A percentile compares a stretch with the other conserved stretches of the same genome.
Evolutionary conservation across 2,113 vertebrate species (phyloP).

Genomic region (Spea multiplicata): DNA sequence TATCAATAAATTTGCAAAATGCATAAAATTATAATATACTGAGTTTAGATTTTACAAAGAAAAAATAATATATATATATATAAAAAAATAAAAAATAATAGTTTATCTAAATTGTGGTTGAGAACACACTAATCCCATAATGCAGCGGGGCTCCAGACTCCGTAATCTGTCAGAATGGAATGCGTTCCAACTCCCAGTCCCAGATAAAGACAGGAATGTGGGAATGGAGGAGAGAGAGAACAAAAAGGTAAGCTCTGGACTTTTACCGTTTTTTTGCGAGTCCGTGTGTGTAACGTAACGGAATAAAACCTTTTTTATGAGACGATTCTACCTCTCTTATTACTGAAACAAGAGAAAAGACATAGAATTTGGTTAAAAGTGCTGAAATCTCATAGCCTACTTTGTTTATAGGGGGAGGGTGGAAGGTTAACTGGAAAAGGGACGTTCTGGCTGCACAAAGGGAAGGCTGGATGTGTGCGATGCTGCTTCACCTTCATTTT

Average conservation of each 20-base stretch:
- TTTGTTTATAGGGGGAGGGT: not conserved
- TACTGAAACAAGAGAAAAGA: no score
- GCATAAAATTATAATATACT: no score
- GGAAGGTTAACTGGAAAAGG: not conserved
- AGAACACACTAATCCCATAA: conserved; percentile 22
- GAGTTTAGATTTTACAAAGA: no score
- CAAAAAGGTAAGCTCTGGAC: conserved; percentile 26
- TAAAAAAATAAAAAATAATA: not conserved
- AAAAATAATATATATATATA: no score
- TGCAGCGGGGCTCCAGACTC: conserved; percentile 22
- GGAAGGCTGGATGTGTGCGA: no score
- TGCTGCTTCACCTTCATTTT: not conserved
- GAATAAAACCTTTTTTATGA: not conserved
- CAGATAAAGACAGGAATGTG: conserved; percentile 42
- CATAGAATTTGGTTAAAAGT: not conserved
- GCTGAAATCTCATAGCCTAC: not conserved
- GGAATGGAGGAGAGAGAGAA: conserved; percentile 32
- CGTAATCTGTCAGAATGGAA: conserved; percentile 43
- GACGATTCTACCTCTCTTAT: no score
- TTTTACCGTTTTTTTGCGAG: not conserved
- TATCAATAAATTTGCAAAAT: no score
- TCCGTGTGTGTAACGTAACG: not conserved
- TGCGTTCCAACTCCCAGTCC: conserved; percentile 34
- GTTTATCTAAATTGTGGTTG: not conserved
- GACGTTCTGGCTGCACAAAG: not conserved